phyloP scores from a whole-genome alignment of 2,888 invertebrate species.

The Heliconius sara region DNA sequence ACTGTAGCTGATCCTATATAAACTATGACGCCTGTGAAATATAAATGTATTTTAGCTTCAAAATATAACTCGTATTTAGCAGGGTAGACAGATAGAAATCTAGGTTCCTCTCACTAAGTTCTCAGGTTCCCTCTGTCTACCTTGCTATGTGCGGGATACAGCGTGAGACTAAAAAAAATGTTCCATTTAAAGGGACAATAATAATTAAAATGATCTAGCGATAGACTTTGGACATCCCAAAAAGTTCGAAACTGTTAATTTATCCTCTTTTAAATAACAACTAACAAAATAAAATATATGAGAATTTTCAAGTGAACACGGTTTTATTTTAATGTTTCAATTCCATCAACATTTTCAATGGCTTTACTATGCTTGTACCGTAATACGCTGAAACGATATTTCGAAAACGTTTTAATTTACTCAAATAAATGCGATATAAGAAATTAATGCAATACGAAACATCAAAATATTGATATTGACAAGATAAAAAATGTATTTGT shows the following conservation, averaged over 20 bases:
- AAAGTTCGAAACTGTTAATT: neutral
- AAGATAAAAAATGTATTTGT: neutral
- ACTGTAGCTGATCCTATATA: slow-evolving; percentile 57
- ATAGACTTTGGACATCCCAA: too few species aligned
- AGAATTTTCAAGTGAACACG: neutral
- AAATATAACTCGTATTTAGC: neutral
- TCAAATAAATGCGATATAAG: slow-evolving; percentile 9
- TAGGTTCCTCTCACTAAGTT: neutral
- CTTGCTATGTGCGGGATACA: too few species aligned
- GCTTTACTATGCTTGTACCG: neutral
- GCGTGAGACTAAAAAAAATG: too few species aligned
- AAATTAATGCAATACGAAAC: neutral
- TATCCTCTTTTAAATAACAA: slow-evolving; percentile 3
- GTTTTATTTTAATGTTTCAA: slow-evolving; percentile 6
- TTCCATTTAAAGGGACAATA: neutral
- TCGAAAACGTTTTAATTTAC: slow-evolving; percentile 4
- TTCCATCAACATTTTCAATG: neutral
- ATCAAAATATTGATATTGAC: neutral
- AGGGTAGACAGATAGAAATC: neutral
- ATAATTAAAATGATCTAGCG: neutral
- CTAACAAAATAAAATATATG: slow-evolving; percentile 1
- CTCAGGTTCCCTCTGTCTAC: too few species aligned
- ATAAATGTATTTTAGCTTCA: neutral
- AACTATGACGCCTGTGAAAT: slow-evolving; percentile 60
- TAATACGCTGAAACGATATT: slow-evolving; percentile 8